Evolutionary conservation across 2,888 invertebrate genomes (phyloP), one percentile per base, ranked within the genome.

Genomic region (Acleris emargana): DNA sequence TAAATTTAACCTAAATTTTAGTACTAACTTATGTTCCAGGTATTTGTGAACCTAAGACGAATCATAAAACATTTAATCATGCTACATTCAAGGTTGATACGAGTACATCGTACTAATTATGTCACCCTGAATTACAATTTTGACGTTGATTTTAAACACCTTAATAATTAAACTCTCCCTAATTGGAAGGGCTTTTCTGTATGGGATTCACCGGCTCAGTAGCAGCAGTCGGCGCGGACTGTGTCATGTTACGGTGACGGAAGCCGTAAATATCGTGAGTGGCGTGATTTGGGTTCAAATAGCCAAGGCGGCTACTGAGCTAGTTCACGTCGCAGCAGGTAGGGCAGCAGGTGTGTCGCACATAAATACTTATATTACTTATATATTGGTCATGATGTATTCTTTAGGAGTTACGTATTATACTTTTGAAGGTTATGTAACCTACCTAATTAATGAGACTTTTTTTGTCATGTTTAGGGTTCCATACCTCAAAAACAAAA

Each of bases 231-330:
- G 64, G 64, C 60, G 51, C 38, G 22, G 32, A 61, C 57, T 22
- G 22, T 55, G 60, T 66, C 53, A 43, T 60, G 28, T 49, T 54
- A 60, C 55, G 54, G 20, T 25, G 25, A 47, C 18, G 52, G 60
- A 64, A 51, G 51, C 60, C 66, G 47, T 66, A 66, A 38, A 61
- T 66, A 66, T 32, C 42, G 62, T 43, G 59, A 42, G 25, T 51
- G 28, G 38, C 43, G 55, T 45, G 57, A 62, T 62, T 62, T 62
- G 49, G 52, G 57, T 57, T 64, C 55, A 60, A 50, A 64, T 54
- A 54, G 55, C 60, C 51, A 57, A 61, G 45, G 17, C 54, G 32
- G 55, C 49, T 32, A 50, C 49, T 49, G 18, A 42, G 55, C 47
- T 38, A 32, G 43, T 58, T 62, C 50, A 58, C 32, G 28, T 17